Percentiles rank a stretch among this genome's conserved stretches.
phyloP scores from a whole-genome alignment of 2,888 invertebrate species.

The Eupeodes luniger region DNA sequence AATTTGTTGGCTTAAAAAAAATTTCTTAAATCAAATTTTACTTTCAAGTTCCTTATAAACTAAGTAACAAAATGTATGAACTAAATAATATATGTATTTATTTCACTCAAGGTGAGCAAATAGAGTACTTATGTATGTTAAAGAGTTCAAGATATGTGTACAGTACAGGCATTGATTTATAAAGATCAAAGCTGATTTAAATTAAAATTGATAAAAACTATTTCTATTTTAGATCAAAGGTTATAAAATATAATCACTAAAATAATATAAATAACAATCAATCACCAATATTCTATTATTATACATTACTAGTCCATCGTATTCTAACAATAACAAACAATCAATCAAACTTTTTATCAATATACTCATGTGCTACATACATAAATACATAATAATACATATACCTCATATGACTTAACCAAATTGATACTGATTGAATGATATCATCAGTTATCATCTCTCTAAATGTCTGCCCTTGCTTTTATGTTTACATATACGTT shows the following conservation, averaged over 20 bases:
- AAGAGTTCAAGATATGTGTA: no score
- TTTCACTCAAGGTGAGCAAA: no score
- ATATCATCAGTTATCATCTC: slow-evolving; percentile 15
- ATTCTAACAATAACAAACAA: slow-evolving; percentile 12
- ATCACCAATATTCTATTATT: neutral
- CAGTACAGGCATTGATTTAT: no score
- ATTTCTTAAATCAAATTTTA: no score
- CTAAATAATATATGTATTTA: no score
- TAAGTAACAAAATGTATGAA: no score
- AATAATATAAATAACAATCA: neutral
- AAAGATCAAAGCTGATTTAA: no score
- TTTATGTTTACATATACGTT: neutral
- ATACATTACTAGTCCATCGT: neutral
- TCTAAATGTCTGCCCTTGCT: slow-evolving; percentile 3
- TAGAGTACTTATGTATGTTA: no score
- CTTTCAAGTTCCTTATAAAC: no score
- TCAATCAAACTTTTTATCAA: slow-evolving; percentile 18
- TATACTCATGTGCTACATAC: neutral
- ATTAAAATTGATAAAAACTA: no score
- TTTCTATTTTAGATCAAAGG: neutral
- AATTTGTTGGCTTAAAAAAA: no score
- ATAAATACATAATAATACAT: neutral
- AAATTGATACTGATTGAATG: slow-evolving; percentile 10
- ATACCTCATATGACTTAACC: neutral
- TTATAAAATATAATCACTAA: neutral